Base-by-base conservation (phyloP, 2,888 invertebrate genomes). In the Subacronicta megacephala region DNA sequence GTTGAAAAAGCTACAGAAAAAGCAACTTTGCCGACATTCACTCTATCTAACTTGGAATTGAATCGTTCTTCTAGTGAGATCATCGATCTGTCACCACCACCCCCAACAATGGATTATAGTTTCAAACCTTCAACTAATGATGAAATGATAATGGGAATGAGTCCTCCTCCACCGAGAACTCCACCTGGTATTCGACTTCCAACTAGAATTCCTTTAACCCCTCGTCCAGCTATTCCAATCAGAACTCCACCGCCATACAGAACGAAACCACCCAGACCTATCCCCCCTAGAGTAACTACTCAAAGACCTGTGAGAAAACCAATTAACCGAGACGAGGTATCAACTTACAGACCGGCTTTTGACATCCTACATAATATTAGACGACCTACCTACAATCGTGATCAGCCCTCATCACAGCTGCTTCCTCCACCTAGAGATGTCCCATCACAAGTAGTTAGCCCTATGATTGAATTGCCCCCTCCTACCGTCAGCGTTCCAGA, bases 91-190 rank as follows among this genome's bases (percentile, higher is more conserved):
- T 94, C 94, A 26, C 94, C 94, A 12, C 94, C 94, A n/a, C 94
- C 94, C 7, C 93, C 92, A 7, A 90, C 90, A 1, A 77, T 89
- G 65, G 90, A 92, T 67, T 91, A 90, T 55, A 92, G 83, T 60
- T 92, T 91, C 44, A 93, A 90, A 52, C 90, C 93, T 12, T 88
- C 93, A 10, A 89, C 86, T 9, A 90, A 90, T 64, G 90, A 93
- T 81, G 94, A 94, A 57, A 88, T 86, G 80, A 94, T 95, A n/a
- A 92, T 95, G 93, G 95, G 95, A 0, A 93, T 95, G 90, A 95
- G 90, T 76, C 95, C 95, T 37, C 95, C 95, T 12, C 95, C 95
- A 50, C 90, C 91, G 16, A 84, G 87, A 58, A 86, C 83, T 1
- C 83, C 87, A 20, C 71, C 89, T 20, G 77, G 83, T 26, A 82